Evolutionary conservation across 2,113 vertebrate genomes (phyloP), one percentile per base, ranked within the genome.

Genomic region (Corapipo altera): DNA sequence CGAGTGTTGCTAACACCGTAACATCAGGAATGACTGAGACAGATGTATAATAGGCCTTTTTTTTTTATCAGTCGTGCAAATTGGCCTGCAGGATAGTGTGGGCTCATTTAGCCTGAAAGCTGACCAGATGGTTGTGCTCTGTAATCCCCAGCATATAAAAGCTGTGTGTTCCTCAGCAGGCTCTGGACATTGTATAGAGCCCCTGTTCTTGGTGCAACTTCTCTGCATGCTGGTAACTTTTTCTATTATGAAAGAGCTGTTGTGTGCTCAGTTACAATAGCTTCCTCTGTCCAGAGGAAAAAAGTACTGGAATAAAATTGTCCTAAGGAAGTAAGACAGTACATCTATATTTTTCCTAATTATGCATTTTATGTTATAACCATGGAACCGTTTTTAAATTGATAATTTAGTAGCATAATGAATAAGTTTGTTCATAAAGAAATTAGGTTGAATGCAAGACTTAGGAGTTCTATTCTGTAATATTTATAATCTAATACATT

Each of bases 81-180:
- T 73, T 96, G 92, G 79, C 92, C 28, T 37, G 33, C 89, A 73
- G 81, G 76, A 43, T 12, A 57, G 66, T 85, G 27, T 6, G 79
- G 92, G 83, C 78, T 97, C 85, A 78, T 91, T 97, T 77, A 91
- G 74, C 94, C 84, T 93, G 85, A 96, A 96, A 97, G 94, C 96
- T 97, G 89, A 85, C 91, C 95, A 96, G 88, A 92, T 96, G 91
- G 92, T 96, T 94, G 85, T 92, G 85, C 81, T 93, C 91, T 96
- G 94, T 96, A 95, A 93, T 92, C 92, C 91, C 22, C 66, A n/a
- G 93, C 70, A 4, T 93, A 66, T 88, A 96, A 94, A 89, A 88
- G 85, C 82, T 23, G 32, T 87, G 54, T 94, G 90, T 75, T 97
- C 90, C 92, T 97, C 84, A 86, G 64, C 91, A 81, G 71, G 95